A percentile compares a stretch with the other conserved stretches of the same genome.
Conservation (phyloP, 2,888 invertebrate genomes). For the Apodemia duryi region DNA sequence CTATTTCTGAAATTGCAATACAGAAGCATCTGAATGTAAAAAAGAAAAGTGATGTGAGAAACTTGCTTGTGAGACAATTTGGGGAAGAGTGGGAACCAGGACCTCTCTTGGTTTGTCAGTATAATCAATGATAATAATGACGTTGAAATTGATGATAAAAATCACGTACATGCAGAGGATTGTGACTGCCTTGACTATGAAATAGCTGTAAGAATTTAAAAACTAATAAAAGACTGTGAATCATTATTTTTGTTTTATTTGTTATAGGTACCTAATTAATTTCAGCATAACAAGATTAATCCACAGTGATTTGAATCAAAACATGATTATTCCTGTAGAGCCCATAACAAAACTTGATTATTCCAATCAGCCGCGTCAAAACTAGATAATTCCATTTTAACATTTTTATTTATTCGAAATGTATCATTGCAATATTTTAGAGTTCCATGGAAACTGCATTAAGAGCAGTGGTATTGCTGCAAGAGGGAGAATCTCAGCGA, state of each 20-base stretch:
- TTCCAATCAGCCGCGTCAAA: not conserved
- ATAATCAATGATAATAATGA: not conserved
- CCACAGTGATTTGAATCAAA: not conserved
- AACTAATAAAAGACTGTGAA: not conserved
- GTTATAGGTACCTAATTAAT: not conserved
- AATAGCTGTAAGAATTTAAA: not conserved
- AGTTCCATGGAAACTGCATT: no score
- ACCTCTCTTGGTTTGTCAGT: not conserved
- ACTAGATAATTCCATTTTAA: conserved; percentile 2
- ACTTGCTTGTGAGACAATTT: not conserved
- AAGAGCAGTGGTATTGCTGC: no score
- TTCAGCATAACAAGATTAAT: not conserved
- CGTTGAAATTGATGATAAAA: not conserved
- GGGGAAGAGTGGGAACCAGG: not conserved
- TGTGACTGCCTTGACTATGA: not conserved
- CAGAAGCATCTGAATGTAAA: conserved; percentile 17
- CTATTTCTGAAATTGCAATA: conserved; percentile 24
- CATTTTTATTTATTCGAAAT: no score
- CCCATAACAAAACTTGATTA: not conserved
- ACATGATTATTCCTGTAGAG: not conserved
- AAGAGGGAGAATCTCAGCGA: no score
- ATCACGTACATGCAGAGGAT: not conserved
- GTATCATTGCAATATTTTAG: not conserved
- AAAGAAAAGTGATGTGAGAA: not conserved
- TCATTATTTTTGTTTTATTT: not conserved